Evolutionary conservation across 2,113 vertebrate species (phyloP).

Genomic region (Pachyramphus minor): DNA sequence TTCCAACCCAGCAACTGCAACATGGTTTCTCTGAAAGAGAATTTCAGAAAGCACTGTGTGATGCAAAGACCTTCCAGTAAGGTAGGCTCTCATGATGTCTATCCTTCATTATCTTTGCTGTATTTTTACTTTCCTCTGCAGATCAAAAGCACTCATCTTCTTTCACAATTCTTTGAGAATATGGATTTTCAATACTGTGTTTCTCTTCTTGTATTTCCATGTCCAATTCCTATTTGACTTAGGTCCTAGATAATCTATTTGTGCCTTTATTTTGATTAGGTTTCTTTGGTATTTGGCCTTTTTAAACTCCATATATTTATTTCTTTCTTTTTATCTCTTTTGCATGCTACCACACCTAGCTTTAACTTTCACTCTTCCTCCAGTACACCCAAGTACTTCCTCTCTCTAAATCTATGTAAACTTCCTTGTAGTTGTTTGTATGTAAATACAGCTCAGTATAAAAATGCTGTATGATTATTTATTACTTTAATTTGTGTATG

Average conservation of each 20-base stretch:
- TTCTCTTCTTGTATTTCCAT: neutral
- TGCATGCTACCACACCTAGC: neutral
- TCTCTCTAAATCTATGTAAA: slow-evolving; percentile 1
- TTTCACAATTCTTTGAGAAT: neutral
- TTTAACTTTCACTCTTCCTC: slow-evolving; percentile 19
- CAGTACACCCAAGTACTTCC: neutral
- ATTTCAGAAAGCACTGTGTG: neutral
- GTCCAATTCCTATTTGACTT: neutral
- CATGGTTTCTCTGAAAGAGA: neutral
- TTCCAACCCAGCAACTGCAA: neutral
- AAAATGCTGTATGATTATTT: neutral
- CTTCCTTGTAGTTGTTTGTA: neutral
- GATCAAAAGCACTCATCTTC: neutral
- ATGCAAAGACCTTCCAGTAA: neutral
- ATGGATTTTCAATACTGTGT: neutral
- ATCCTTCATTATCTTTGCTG: neutral
- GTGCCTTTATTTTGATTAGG: neutral
- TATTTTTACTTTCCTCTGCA: neutral
- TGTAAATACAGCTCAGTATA: neutral
- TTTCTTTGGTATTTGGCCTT: neutral
- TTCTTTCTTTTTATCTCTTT: neutral
- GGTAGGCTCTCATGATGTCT: neutral
- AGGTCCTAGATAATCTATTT: neutral
- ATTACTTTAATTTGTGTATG: neutral
- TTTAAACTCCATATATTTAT: neutral